Conservation (phyloP, 2,797 vertebrate genomes). For the Mormyrops boulengeri region DNA sequence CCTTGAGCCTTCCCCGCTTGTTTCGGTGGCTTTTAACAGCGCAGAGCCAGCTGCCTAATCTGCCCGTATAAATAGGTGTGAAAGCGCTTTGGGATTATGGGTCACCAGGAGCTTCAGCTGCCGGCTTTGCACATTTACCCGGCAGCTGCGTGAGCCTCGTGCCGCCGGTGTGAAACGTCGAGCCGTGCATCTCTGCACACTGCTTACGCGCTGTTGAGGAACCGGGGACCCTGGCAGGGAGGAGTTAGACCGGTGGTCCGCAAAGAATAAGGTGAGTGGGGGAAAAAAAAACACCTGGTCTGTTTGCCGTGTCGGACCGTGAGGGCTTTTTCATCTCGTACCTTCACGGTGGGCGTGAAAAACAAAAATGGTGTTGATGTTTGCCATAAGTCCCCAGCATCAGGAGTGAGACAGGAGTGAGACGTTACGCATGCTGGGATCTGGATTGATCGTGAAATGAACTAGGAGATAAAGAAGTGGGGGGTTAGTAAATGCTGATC, state of each 20-base stretch:
- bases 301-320: neutral
- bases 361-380: neutral
- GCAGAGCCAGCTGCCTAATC: neutral
- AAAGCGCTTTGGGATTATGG: slow-evolving; percentile 47
- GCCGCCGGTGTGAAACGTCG: neutral
- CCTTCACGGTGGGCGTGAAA: neutral
- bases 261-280: neutral
- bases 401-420: neutral
- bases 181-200: slow-evolving; percentile 3
- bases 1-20: neutral
- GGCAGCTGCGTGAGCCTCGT: slow-evolving; percentile 14
- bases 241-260: neutral
- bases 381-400: neutral
- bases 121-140: slow-evolving; percentile 32
- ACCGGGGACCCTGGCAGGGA: neutral
- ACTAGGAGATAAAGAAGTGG: neutral
- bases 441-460: neutral
- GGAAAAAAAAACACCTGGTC: no score
- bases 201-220: neutral
- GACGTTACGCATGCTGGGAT: neutral
- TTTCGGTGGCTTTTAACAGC: neutral
- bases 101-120: slow-evolving; percentile 45
- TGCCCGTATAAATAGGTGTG: slow-evolving; percentile 26
- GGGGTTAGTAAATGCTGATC: neutral
- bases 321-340: neutral